Conservation (phyloP, 2,888 invertebrate genomes). For the Galerucella calmariensis region DNA sequence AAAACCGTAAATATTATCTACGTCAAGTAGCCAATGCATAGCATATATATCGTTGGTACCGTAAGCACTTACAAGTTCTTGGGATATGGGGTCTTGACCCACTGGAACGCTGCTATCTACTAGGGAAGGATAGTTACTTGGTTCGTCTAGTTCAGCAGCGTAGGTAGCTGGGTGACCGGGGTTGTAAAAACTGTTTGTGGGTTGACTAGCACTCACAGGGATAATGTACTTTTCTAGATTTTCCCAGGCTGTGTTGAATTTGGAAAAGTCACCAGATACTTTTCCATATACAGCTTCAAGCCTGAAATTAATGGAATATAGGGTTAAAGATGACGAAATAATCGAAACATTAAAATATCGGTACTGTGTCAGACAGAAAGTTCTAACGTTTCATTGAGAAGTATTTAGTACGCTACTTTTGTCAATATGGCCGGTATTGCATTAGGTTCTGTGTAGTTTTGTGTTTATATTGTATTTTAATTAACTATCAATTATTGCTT, state of each 20-base stretch:
- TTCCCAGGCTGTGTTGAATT: slow-evolving; percentile 49
- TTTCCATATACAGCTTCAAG: slow-evolving; percentile 49
- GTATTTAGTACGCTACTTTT: no score
- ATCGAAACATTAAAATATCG: no score
- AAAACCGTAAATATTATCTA: slow-evolving; percentile 50
- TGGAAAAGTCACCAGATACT: slow-evolving; percentile 46
- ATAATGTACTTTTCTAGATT: slow-evolving; percentile 49
- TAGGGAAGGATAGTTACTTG: slow-evolving; percentile 47
- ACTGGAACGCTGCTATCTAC: slow-evolving; percentile 34
- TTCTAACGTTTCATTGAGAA: no score
- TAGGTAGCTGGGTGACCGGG: slow-evolving; percentile 48
- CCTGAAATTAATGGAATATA: background rate
- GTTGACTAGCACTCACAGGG: slow-evolving; percentile 44
- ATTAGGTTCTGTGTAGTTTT: no score
- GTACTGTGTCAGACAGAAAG: no score
- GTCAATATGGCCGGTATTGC: no score
- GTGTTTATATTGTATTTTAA: background rate
- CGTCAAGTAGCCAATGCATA: slow-evolving; percentile 52
- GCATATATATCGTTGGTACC: slow-evolving; percentile 43
- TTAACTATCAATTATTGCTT: no score
- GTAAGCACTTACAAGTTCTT: slow-evolving; percentile 47
- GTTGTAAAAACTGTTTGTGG: slow-evolving; percentile 45
- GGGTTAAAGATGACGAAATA: no score
- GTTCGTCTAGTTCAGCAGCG: slow-evolving; percentile 46
- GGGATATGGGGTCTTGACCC: slow-evolving; percentile 48